phyloP scores from a whole-genome alignment of 2,797 vertebrate genomes.

The Typhlichthys eigenmanni region DNA sequence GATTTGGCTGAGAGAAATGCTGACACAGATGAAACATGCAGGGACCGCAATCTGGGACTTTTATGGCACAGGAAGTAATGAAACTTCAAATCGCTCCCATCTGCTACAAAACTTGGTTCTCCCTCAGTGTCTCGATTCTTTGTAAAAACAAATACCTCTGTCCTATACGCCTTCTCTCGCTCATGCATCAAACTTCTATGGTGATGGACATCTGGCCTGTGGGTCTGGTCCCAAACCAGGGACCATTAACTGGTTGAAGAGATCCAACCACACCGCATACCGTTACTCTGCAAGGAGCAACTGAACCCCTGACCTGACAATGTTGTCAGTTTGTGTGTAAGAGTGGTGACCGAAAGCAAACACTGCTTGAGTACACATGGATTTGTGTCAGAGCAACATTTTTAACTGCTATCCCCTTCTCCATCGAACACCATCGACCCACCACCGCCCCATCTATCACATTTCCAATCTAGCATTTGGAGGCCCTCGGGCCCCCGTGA shows the following conservation, averaged over 20 bases:
- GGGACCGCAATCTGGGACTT: conserved; percentile 64
- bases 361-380: neutral
- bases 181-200: conserved; percentile 33
- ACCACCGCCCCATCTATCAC: conserved; percentile 20
- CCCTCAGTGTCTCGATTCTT: conserved; percentile 23
- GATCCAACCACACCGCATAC: no score
- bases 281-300: neutral
- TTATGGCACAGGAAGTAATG: conserved; percentile 77
- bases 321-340: no score
- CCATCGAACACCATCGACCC: conserved; percentile 19
- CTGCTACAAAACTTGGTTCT: conserved; percentile 64
- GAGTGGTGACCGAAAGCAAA: neutral
- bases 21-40: conserved; percentile 64
- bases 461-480: conserved; percentile 21
- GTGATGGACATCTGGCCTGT: conserved; percentile 36
- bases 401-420: conserved; percentile 5
- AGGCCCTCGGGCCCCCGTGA: conserved; percentile 18
- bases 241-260: no score
- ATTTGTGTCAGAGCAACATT: neutral
- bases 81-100: conserved; percentile 77
- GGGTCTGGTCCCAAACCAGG: conserved; percentile 7
- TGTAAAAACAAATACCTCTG: no score
- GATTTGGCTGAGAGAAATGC: conserved; percentile 54
- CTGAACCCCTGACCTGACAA: neutral
- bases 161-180: conserved; percentile 7